phyloP scores from a whole-genome alignment of 2,113 vertebrate genomes.

The Ctenomys sociabilis region DNA sequence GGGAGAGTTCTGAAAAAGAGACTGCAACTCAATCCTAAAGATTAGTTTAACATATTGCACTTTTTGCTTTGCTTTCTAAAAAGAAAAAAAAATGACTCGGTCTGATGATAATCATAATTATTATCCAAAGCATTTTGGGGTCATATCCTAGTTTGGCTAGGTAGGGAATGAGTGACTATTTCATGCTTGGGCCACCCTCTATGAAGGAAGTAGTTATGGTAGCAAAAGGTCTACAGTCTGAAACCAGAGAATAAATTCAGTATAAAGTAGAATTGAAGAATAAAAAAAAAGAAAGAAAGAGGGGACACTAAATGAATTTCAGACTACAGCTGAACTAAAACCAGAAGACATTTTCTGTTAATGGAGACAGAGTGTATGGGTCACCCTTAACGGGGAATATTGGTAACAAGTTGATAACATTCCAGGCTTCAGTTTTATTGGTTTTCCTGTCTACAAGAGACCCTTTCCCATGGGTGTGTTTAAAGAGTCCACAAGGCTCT shows the following conservation, averaged over 20 bases:
- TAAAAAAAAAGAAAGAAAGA: neutral
- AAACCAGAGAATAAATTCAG: neutral
- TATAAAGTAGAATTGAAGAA: neutral
- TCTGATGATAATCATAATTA: neutral
- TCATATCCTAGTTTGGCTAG: neutral
- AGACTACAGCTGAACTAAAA: neutral
- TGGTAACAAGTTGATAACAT: conserved; percentile 51
- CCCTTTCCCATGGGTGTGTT: conserved; percentile 42
- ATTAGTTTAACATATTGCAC: conserved; percentile 57
- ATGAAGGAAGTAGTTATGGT: neutral
- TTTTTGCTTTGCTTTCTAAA: conserved; percentile 42
- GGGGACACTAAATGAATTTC: neutral
- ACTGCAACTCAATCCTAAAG: conserved; percentile 17
- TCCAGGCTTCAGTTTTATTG: conserved; percentile 63
- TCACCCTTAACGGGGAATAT: conserved; percentile 36
- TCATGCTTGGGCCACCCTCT: neutral
- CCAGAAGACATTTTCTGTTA: conserved; percentile 39
- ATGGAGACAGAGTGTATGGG: neutral
- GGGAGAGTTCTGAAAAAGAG: conserved; percentile 48
- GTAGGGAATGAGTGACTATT: neutral
- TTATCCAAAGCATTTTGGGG: neutral
- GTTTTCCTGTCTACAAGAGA: neutral
- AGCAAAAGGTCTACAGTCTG: neutral
- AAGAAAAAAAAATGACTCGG: neutral
- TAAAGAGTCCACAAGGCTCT: conserved; percentile 43